phyloP scores from a whole-genome alignment of 2,113 vertebrate genomes.

The Taxidea taxus region DNA sequence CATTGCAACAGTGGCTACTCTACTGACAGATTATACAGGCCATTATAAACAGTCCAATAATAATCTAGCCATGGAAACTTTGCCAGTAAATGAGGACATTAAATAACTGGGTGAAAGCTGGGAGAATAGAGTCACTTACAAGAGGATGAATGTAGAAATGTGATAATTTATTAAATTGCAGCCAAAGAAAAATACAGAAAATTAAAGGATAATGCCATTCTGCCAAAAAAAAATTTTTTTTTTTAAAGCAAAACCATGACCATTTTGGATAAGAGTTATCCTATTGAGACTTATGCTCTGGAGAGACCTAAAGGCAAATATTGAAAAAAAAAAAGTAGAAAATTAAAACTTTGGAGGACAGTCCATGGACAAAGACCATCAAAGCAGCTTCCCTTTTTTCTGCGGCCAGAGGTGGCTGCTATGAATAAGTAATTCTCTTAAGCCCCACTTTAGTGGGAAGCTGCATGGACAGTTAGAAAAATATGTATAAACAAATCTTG shows the following conservation, averaged over 20 bases:
- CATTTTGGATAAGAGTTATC: not conserved
- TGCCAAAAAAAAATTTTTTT: not conserved
- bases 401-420: not conserved
- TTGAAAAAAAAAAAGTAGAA: not conserved
- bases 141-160: not conserved
- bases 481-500: not conserved
- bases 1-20: not conserved
- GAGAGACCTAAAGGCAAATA: not conserved
- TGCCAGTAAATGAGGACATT: not conserved
- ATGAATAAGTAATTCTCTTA: not conserved
- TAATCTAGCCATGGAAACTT: not conserved
- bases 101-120: not conserved
- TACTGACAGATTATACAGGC: not conserved
- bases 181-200: not conserved
- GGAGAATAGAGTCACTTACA: not conserved
- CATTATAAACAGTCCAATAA: not conserved
- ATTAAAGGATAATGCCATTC: not conserved
- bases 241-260: not conserved
- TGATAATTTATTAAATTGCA: not conserved
- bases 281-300: not conserved
- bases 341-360: not conserved
- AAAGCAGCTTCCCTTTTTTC: not conserved
- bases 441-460: not conserved
- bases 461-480: not conserved
- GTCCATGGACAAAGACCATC: not conserved